Evolutionary conservation across 2,113 vertebrate species (phyloP), one percentile per base, ranked within the genome.

Genomic region (Gymnogyps californianus): DNA sequence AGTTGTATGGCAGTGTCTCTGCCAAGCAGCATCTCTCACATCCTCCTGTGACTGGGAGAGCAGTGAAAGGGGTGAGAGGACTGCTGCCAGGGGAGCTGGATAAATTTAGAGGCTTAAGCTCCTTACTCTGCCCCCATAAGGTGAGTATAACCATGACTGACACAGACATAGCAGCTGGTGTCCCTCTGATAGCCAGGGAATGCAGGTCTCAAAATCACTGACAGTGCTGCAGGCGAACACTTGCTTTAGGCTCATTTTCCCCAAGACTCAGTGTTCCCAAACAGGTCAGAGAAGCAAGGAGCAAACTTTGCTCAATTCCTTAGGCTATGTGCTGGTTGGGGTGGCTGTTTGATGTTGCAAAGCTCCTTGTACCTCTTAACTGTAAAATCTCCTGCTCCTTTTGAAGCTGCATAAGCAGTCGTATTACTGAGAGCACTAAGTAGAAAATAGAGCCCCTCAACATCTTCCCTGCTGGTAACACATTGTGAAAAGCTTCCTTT

Each of bases 401-500:
- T 89, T 79, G 95, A 87, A 94, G 81, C 78, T 65, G 47, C 26
- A 10, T 52, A 64, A 93, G 82, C 78, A 84, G 66, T 55, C 26
- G 1, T 25, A 18, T 93, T 87, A 59, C 77, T 31, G 77, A 91
- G 80, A 89, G 44, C 16, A 31, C 61, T 83, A 71, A 94, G 84
- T 52, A 87, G 89, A 79, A 96, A 91, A 94, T 54, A 83, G 74
- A 93, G 61, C 89, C 75, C 62, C 49, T 87, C 82, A 47, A 71
- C 57, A 52, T 25, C 90, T 67, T 89, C 78, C 84, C 90, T 84
- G 81, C 95, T 87, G 87, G 18, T 84, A 64, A 82, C n/a, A 31
- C 36, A 11, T 82, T 36, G 65, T 66, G 78, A 49, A 87, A 95
- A 89, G 16, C 91, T 94, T 85, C 70, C 21, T 70, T 72, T 78